Evolutionary conservation across 1,140 invertebrate genomes (phyloP), one percentile per base, ranked within the genome.

Genomic region (Sycophaga agraensis): DNA sequence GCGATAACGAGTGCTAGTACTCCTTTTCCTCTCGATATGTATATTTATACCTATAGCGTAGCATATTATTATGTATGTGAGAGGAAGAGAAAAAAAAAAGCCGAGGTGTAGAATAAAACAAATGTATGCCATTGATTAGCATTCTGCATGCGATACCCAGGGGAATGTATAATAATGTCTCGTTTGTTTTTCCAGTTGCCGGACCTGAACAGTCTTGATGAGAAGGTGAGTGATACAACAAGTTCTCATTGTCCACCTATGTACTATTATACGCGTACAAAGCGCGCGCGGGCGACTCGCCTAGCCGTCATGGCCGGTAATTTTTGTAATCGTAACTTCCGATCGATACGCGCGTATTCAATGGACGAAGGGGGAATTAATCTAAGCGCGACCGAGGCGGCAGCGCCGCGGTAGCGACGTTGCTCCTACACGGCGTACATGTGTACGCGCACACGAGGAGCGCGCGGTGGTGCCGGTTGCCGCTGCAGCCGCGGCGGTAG

Each of bases 181-280:
- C 64, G 61, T 51, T 69, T 73, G 71, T 11, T 70, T 59, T 79
- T 80, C 59, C 70, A 80, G 77, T 62, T 80, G 62, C 76, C 77
- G 35, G 74, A 78, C 57, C 24, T 79, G 43, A 71, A 72, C 61
- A 78, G 65, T 37, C 74, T 79, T 63, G 73, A 77, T 60, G 75
- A 77, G 60, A 79, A 75, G 74, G 76, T 80, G 67, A 77, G 74
- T 72, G 19, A 53, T 51, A 42, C 21, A 34, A 40, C 19, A 24
- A 21, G 34, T 14, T 19, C 22, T 42, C 48, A 21, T 53, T 42
- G 24, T n/a, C n/a, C 16, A 22, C 39, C 4, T 46, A 53, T 12
- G 14, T n/a, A 53, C 21, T 1, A n/a, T n/a, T n/a, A n/a, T n/a
- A n/a, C n/a, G n/a, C n/a, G n/a, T n/a, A n/a, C n/a, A n/a, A n/a